These are phyloP conservation scores for Sorex araneus DNA, from an alignment of 2,113 vertebrate species.

Conservation along the genomic window DNA sequence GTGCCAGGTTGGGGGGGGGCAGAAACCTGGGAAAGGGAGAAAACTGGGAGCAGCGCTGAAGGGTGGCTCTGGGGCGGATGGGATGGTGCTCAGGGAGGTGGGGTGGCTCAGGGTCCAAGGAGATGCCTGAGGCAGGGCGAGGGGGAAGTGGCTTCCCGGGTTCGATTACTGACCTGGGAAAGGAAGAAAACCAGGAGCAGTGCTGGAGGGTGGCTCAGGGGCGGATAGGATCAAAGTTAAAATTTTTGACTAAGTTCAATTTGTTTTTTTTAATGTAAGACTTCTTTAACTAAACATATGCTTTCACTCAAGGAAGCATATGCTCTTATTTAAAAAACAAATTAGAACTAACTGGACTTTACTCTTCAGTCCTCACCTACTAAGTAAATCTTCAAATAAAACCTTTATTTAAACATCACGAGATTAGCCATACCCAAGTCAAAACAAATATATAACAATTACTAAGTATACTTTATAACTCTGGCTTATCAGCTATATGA, in stretches of 20 bases:
- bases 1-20: too few relatives aligned
- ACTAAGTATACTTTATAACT: neutral
- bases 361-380: slow-evolving; percentile 66
- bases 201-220: too few relatives aligned
- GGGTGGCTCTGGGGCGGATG: too few relatives aligned
- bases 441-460: slow-evolving; percentile 62
- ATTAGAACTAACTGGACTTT: slow-evolving; percentile 39
- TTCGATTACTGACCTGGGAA: too few relatives aligned
- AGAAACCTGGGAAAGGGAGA: too few relatives aligned
- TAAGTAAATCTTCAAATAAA: slow-evolving; percentile 76
- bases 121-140: too few relatives aligned
- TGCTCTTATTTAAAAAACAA: slow-evolving; percentile 52
- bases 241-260: neutral
- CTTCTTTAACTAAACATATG: neutral
- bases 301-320: slow-evolving; percentile 22
- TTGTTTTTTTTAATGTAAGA: neutral
- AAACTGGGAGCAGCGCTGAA: too few relatives aligned
- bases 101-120: too few relatives aligned
- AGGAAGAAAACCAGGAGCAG: too few relatives aligned
- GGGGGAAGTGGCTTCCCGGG: too few relatives aligned
- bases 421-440: slow-evolving; percentile 31
- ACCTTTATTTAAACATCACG: slow-evolving; percentile 64
- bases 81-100: too few relatives aligned
- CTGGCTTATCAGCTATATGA: neutral
- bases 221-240: too few relatives aligned